Conservation (phyloP, 1,140 invertebrate genomes). For the Ganaspis sp. region DNA sequence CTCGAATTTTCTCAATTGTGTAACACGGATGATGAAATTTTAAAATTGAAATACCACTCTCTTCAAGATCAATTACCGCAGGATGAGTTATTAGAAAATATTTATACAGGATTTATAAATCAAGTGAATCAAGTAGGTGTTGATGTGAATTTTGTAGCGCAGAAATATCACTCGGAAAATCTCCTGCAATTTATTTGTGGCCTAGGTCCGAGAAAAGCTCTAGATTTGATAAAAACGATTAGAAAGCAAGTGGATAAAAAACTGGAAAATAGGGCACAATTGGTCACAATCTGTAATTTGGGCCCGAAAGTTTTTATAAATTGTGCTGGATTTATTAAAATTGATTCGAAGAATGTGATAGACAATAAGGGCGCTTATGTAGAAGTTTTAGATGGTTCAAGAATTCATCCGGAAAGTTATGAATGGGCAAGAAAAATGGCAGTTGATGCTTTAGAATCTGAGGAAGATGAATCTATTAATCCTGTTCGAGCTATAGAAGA, state of each 20-base stretch:
- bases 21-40: constrained; percentile 95
- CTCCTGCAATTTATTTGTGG: constrained; percentile 98
- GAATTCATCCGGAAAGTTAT: constrained; percentile 99
- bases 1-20: constrained; percentile 97
- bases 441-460: constrained; percentile 98
- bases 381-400: constrained; percentile 97
- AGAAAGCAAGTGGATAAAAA: constrained; percentile 93
- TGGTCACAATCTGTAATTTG: constrained; percentile 97
- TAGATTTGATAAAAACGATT: constrained; percentile 91
- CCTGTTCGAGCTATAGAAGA: constrained; percentile 98
- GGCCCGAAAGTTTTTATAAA: constrained; percentile 99
- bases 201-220: constrained; percentile 95
- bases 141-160: constrained; percentile 96
- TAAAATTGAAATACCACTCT: constrained; percentile 90
- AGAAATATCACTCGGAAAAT: constrained; percentile 90
- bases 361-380: constrained; percentile 96
- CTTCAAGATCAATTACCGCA: constrained; percentile 85
- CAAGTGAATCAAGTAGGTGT: constrained; percentile 98
- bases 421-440: constrained; percentile 99
- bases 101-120: constrained; percentile 94
- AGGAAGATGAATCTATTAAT: constrained; percentile 93
- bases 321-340: constrained; percentile 99
- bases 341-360: constrained; percentile 95
- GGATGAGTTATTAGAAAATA: constrained; percentile 90
- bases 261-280: constrained; percentile 94